A percentile compares a stretch with the other conserved stretches of the same genome.
These are phyloP conservation scores for Philaenus spumarius DNA, from an alignment of 1,140 invertebrate species.

Conservation along the genomic window DNA sequence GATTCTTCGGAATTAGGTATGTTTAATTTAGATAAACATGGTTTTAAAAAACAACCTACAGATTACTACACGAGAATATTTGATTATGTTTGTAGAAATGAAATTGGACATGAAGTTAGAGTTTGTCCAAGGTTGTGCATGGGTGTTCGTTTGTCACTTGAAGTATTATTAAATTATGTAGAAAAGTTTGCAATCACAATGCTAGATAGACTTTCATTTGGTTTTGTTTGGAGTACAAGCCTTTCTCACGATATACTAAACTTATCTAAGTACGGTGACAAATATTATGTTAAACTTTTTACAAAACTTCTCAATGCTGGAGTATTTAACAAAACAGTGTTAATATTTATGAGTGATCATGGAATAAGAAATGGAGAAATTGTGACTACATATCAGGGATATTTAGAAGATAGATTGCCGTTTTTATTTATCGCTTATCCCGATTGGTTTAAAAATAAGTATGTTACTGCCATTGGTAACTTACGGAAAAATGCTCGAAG, in stretches of 20 bases:
- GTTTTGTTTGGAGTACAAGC: constrained; percentile 45
- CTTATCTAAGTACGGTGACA: constrained; percentile 41
- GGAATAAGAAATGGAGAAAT: constrained; percentile 61
- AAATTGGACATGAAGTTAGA: constrained; percentile 43
- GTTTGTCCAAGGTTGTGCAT: constrained; percentile 47
- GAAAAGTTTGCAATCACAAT: constrained; percentile 27
- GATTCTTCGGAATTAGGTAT: constrained; percentile 48
- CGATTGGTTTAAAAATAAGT: constrained; percentile 47
- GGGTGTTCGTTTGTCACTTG: constrained; percentile 39
- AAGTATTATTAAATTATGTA: constrained; percentile 30
- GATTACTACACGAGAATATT: constrained; percentile 52
- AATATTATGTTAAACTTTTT: constrained; percentile 36
- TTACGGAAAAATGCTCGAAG: constrained; percentile 45
- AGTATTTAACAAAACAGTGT: constrained; percentile 44
- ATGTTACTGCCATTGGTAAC: constrained; percentile 44
- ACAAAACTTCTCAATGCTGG: constrained; percentile 28
- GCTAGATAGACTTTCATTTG: constrained; percentile 37
- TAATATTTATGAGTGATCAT: constrained; percentile 65
- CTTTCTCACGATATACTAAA: constrained; percentile 47
- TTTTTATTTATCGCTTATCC: constrained; percentile 55
- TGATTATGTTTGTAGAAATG: constrained; percentile 38
- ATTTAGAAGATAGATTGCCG: constrained; percentile 61
- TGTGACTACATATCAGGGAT: constrained; percentile 52
- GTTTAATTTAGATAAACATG: constrained; percentile 50
- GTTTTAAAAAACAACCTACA: constrained; percentile 47